Conservation (phyloP, 2,797 vertebrate species). For the Trachops cirrhosus region DNA sequence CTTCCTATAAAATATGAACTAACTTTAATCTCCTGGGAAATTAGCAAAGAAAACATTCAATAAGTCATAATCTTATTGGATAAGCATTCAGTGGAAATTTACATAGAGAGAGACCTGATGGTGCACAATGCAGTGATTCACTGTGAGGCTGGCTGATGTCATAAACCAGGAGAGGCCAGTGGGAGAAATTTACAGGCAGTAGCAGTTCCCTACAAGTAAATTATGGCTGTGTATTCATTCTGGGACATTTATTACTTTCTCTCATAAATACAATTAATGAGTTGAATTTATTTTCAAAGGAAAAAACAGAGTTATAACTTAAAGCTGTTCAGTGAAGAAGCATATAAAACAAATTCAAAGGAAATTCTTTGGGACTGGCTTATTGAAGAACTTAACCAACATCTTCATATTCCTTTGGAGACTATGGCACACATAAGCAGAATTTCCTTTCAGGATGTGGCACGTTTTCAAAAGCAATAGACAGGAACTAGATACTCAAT, state of each 20-base stretch:
- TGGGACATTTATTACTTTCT: slow-evolving; percentile 68
- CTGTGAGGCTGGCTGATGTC: slow-evolving; percentile 52
- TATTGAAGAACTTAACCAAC: slow-evolving; percentile 59
- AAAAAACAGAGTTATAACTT: slow-evolving; percentile 68
- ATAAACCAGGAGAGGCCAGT: slow-evolving; percentile 50
- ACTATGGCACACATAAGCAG: not conserved
- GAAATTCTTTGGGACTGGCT: slow-evolving; percentile 47
- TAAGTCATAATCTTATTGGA: slow-evolving; percentile 54
- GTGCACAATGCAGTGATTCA: slow-evolving; percentile 56
- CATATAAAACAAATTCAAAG: slow-evolving; percentile 71
- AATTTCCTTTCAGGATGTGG: slow-evolving; percentile 59
- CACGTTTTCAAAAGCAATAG: slow-evolving; percentile 54
- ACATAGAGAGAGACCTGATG: not conserved
- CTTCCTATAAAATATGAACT: not conserved
- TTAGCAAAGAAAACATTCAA: slow-evolving; percentile 59
- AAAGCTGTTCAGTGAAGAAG: slow-evolving; percentile 63
- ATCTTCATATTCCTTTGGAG: slow-evolving; percentile 65
- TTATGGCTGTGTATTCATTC: slow-evolving; percentile 70
- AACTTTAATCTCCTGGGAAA: slow-evolving; percentile 64
- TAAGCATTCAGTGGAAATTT: slow-evolving; percentile 59
- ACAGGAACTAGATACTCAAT: slow-evolving; percentile 36
- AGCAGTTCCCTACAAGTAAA: slow-evolving; percentile 65
- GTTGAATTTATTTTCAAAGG: slow-evolving; percentile 72
- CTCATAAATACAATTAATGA: slow-evolving; percentile 76
- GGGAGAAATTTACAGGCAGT: slow-evolving; percentile 65